Evolutionary conservation across 2,888 invertebrate species (phyloP), one percentile per base, ranked within the genome.

Genomic region (Autographa gamma): DNA sequence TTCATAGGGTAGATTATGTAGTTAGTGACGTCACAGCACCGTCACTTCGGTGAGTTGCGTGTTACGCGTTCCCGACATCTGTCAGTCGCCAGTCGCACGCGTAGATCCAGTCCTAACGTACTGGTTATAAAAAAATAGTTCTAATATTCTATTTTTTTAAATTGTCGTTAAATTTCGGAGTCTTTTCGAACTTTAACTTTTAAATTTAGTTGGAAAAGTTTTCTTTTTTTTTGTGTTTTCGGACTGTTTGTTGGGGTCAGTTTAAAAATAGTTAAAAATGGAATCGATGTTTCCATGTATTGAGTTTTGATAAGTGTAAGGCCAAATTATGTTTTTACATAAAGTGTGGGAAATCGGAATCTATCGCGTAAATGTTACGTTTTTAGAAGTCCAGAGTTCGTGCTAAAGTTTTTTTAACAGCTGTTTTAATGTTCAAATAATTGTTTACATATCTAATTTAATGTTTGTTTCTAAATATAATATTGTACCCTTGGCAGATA

Each of bases 1-100:
- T 74, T 71, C 79, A 83, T 86, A 84, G 86, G 82, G 84, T 74
- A 81, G 81, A 85, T 82, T 86, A 86, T 77, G 84, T 77, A 75
- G 79, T 82, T 77, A 78, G 88, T 91, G 92, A 90, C 91, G 91
- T 92, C 92, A 93, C 79, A 74, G 76, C 80, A 74, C 84, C 92
- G 91, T 91, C 90, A 91, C 86, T 77, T 77, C 85, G 86, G 88
- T 87, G 89, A 88, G 88, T 87, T 88, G 90, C 88, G 90, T 90
- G 81, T 81, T 83, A 79, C 84, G 86, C 76, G 75, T 79, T 79
- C 77, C 77, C 73, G 66, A 80, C 79, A 81, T 74, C 80, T 84
- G 85, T 86, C 89, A 90, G 91, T 90, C 83, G 84, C 75, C 89
- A 90, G 91, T 90, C 83, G 84, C 74, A 83, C 86, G 88, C 88